Conservation (phyloP, 1,140 invertebrate species). For the Ptiloglossa arizonensis region DNA sequence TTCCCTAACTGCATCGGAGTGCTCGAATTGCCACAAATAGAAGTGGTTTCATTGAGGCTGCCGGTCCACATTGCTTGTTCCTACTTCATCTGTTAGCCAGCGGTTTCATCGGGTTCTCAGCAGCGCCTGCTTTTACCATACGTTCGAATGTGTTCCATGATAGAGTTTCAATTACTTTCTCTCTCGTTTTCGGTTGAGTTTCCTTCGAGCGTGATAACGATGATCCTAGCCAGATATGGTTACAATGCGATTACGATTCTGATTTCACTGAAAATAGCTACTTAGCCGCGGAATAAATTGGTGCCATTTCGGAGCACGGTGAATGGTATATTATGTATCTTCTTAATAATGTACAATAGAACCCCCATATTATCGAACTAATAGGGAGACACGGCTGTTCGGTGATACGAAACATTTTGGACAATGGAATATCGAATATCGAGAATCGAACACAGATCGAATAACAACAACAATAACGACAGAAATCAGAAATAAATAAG, state of each 20-base stretch:
- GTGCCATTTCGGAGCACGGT: not conserved
- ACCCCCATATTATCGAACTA: no score
- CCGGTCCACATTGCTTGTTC: not conserved
- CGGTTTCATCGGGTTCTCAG: conserved; percentile 5
- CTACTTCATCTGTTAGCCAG: not conserved
- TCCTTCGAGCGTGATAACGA: conserved; percentile 7
- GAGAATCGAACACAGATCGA: no score
- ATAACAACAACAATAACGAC: no score
- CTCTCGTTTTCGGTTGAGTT: not conserved
- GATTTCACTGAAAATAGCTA: not conserved
- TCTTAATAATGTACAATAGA: no score
- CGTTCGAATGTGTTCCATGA: not conserved
- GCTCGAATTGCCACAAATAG: not conserved
- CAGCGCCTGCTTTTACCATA: not conserved
- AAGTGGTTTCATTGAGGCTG: not conserved
- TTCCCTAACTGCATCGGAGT: not conserved
- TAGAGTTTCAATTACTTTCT: conserved; percentile 23
- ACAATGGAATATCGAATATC: no score
- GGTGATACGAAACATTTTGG: no score
- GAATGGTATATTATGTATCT: not conserved
- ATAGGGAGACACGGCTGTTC: no score
- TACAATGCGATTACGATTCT: conserved; percentile 14
- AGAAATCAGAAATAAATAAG: no score
- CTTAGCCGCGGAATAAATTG: not conserved
- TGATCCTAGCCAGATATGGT: not conserved